Evolutionary conservation across 1,140 invertebrate genomes (phyloP).

Genomic region (Polypedilum pembai): DNA sequence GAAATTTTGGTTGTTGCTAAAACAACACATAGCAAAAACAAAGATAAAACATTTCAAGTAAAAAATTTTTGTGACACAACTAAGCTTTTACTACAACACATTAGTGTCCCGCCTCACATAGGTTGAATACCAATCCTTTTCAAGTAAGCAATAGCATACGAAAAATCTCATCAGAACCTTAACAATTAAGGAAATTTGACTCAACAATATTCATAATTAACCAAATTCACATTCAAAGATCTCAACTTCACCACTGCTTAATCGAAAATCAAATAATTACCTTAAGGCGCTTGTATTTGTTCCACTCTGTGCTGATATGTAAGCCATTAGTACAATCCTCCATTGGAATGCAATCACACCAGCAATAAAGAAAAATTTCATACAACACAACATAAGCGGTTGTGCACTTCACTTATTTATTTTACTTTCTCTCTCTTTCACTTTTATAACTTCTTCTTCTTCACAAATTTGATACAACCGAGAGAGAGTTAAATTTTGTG

Average conservation of each 20-base stretch:
- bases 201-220: too few species aligned
- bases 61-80: too few species aligned
- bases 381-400: not conserved
- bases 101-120: too few species aligned
- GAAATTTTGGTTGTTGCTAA: not conserved
- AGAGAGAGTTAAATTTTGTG: not conserved
- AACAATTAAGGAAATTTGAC: too few species aligned
- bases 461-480: not conserved
- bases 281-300: constrained; percentile 5
- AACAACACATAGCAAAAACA: too few species aligned
- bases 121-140: too few species aligned
- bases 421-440: not conserved
- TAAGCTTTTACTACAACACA: too few species aligned
- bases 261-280: not conserved
- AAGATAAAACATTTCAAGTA: too few species aligned
- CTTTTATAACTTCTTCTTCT: not conserved
- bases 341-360: constrained; percentile 26
- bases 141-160: too few species aligned
- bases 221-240: not conserved
- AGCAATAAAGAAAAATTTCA: not conserved
- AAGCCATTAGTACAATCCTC: constrained; percentile 16
- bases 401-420: constrained; percentile 11
- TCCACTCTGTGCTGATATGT: constrained; percentile 24
- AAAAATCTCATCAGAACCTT: too few species aligned
- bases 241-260: not conserved